These are phyloP conservation scores for Ptychoptera contaminata DNA, from an alignment of 2,888 invertebrate genomes.

Conservation along the genomic window DNA sequence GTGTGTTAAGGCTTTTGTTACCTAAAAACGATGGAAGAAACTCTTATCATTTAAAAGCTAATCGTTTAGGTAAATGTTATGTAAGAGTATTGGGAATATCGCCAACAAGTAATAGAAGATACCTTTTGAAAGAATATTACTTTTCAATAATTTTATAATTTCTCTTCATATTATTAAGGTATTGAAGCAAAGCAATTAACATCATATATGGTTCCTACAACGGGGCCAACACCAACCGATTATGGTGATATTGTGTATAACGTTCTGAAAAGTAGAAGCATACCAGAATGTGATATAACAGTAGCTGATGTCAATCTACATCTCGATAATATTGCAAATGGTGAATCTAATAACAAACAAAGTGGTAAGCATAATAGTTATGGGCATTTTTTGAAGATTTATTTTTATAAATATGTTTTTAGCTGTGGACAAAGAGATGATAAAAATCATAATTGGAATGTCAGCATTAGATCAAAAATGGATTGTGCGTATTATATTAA, in stretches of 20 bases:
- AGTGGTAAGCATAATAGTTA: not conserved
- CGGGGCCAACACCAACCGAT: slow-evolving; percentile 40
- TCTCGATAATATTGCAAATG: slow-evolving; percentile 58
- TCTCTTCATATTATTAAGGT: too few relatives aligned
- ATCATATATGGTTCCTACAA: slow-evolving; percentile 33
- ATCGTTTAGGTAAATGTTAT: slow-evolving; percentile 50
- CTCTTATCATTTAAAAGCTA: slow-evolving; percentile 73
- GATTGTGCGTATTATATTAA: slow-evolving; percentile 76
- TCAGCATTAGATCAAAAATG: slow-evolving; percentile 73
- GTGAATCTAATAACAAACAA: slow-evolving; percentile 31
- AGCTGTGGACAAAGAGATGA: slow-evolving; percentile 44
- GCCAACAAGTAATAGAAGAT: slow-evolving; percentile 35
- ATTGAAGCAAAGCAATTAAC: slow-evolving; percentile 22
- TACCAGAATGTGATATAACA: slow-evolving; percentile 35
- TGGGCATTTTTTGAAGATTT: not conserved
- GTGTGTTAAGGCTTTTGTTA: slow-evolving; percentile 61
- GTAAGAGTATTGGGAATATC: slow-evolving; percentile 62
- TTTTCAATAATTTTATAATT: not conserved
- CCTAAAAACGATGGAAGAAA: slow-evolving; percentile 67
- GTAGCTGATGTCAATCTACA: slow-evolving; percentile 55
- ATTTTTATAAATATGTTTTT: slow-evolving; percentile 7
- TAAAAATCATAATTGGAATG: slow-evolving; percentile 46
- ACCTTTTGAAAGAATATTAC: too few relatives aligned
- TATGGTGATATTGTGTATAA: slow-evolving; percentile 67
- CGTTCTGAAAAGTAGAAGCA: slow-evolving; percentile 43